These are phyloP conservation scores for Todus mexicanus DNA, from an alignment of 2,797 vertebrate genomes.

Conservation along the genomic window DNA sequence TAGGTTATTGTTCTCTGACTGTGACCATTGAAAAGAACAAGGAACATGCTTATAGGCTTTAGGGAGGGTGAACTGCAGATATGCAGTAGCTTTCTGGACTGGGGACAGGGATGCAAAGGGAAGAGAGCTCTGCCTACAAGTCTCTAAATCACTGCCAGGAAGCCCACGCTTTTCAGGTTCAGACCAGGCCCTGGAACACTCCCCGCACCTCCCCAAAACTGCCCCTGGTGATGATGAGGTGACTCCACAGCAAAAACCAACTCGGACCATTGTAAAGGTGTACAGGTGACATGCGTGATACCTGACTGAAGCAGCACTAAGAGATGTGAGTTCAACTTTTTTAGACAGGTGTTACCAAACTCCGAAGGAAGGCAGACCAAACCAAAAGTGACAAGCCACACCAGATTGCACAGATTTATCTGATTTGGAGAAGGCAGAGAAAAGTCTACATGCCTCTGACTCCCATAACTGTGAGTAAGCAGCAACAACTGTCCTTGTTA, in stretches of 20 bases:
- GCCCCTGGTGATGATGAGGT: neutral
- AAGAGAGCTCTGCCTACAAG: neutral
- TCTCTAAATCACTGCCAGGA: neutral
- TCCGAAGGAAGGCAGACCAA: neutral
- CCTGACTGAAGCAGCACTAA: neutral
- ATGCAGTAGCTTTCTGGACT: neutral
- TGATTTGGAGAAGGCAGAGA: neutral
- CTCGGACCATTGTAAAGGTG: neutral
- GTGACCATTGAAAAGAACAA: neutral
- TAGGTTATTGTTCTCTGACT: neutral
- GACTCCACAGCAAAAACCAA: neutral
- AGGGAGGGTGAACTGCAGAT: neutral
- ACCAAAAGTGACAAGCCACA: neutral
- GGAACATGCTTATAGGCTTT: neutral
- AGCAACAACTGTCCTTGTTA: neutral
- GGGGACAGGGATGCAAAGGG: neutral
- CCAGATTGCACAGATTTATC: neutral
- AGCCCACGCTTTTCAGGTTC: neutral
- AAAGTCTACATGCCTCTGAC: neutral
- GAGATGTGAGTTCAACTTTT: neutral
- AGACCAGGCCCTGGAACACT: neutral
- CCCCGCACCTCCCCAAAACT: neutral
- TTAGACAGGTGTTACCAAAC: neutral
- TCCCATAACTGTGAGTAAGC: neutral
- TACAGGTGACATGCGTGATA: neutral